These are phyloP conservation scores for Heteractis magnifica DNA, from an alignment of 92 coral and sea anemone genomes.

Conservation along the genomic window DNA sequence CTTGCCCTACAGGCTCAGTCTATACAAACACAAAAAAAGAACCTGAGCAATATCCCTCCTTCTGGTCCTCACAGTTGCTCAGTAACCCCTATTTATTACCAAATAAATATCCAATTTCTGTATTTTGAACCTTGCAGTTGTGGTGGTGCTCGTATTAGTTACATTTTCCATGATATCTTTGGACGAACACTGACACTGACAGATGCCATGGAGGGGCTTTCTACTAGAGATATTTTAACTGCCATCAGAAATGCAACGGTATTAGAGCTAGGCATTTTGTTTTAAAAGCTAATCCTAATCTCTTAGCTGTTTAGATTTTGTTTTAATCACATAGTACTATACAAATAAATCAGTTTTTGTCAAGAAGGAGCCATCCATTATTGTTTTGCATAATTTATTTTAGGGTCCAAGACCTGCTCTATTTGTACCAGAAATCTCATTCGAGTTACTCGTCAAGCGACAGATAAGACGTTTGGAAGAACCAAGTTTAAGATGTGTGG, in stretches of 20 bases:
- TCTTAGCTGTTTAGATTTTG: background rate
- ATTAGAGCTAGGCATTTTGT: background rate
- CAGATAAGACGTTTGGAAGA: slow-evolving; percentile 96
- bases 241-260: slow-evolving; percentile 99
- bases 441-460: slow-evolving; percentile 85
- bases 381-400: background rate
- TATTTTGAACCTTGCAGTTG: slow-evolving; percentile 48
- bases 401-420: slow-evolving; percentile 98
- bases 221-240: slow-evolving; percentile 91
- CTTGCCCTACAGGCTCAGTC: too few relatives aligned
- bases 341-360: background rate
- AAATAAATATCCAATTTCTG: background rate
- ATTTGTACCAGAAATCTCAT: slow-evolving; percentile 95
- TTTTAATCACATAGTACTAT: background rate
- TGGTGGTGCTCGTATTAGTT: slow-evolving; percentile 98
- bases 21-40: too few relatives aligned
- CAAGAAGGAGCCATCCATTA: background rate
- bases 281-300: background rate
- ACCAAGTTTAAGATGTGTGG: slow-evolving; percentile 94
- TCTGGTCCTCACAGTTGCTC: too few relatives aligned
- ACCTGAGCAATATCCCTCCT: too few relatives aligned
- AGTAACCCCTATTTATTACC: too few relatives aligned
- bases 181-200: slow-evolving; percentile 78
- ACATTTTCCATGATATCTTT: slow-evolving; percentile 94
- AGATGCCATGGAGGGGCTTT: slow-evolving; percentile 94